Conservation (phyloP, 2,888 invertebrate genomes). For the Notocelia uddmanniana region DNA sequence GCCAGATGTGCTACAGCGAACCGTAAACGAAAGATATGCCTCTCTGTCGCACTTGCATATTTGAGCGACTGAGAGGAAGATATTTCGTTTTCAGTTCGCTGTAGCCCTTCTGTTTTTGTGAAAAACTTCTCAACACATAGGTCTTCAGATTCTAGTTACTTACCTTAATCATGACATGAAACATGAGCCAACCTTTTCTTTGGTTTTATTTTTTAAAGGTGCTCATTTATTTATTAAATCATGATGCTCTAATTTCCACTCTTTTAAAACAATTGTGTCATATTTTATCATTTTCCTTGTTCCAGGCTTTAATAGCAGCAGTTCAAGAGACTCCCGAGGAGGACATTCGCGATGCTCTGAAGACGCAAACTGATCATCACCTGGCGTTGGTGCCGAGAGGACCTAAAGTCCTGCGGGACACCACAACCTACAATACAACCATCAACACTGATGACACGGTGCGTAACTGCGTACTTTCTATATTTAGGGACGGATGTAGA, state of each 20-base stretch:
- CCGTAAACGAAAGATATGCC: too few relatives aligned
- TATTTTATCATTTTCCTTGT: slow-evolving; percentile 58
- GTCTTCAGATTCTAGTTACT: too few relatives aligned
- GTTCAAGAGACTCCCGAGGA: slow-evolving; percentile 85
- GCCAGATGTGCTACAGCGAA: too few relatives aligned
- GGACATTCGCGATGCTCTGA: slow-evolving; percentile 90
- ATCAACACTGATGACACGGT: slow-evolving; percentile 94
- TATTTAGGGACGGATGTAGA: not conserved
- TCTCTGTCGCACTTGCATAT: too few relatives aligned
- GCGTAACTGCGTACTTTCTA: slow-evolving; percentile 38
- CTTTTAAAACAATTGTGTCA: not conserved
- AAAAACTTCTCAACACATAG: too few relatives aligned
- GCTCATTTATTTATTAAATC: not conserved
- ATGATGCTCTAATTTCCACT: not conserved
- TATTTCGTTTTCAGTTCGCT: too few relatives aligned
- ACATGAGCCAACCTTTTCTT: too few relatives aligned
- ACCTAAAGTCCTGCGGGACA: slow-evolving; percentile 91
- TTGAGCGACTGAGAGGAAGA: too few relatives aligned
- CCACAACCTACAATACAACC: slow-evolving; percentile 91
- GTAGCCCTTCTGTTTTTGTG: too few relatives aligned
- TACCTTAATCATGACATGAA: too few relatives aligned
- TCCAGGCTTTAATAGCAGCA: slow-evolving; percentile 91
- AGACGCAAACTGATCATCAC: slow-evolving; percentile 86
- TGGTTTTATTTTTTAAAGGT: too few relatives aligned
- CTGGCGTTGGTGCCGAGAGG: slow-evolving; percentile 88